Evolutionary conservation across 2,113 vertebrate genomes (phyloP).

Genomic region (Zosterops lateralis): DNA sequence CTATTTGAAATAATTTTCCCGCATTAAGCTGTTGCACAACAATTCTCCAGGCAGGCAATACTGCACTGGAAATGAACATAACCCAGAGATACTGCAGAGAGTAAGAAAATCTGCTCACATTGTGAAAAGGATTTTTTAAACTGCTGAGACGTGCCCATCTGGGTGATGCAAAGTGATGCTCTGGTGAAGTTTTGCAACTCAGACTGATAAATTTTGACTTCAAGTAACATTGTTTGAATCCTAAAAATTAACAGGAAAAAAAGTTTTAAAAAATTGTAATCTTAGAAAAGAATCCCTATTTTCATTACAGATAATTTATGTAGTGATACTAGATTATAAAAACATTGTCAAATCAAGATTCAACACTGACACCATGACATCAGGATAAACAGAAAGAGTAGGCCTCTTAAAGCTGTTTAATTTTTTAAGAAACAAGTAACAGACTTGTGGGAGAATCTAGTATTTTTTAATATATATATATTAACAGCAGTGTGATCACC

Average conservation of each 20-base stretch:
- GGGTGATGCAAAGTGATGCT: background rate
- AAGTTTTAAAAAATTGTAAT: background rate
- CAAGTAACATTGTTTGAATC: background rate
- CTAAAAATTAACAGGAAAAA: background rate
- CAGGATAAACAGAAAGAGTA: background rate
- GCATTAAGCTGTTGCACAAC: background rate
- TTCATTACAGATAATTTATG: background rate
- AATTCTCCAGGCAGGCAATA: background rate
- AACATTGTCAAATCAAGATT: background rate
- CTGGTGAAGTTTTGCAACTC: background rate
- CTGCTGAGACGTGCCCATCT: background rate
- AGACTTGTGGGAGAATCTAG: background rate
- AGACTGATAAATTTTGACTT: background rate
- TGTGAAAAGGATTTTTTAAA: background rate
- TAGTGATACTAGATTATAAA: background rate
- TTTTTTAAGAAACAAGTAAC: background rate
- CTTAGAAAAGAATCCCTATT: background rate
- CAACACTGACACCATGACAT: background rate
- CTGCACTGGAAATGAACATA: background rate
- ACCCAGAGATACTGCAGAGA: background rate
- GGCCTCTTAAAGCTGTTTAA: background rate
- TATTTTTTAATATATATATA: background rate
- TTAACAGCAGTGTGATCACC: background rate
- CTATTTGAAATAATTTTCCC: background rate
- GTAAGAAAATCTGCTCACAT: background rate